Evolutionary conservation across 2,888 invertebrate genomes (phyloP), one percentile per base, ranked within the genome.

Genomic region (Eupelmus urozonus): DNA sequence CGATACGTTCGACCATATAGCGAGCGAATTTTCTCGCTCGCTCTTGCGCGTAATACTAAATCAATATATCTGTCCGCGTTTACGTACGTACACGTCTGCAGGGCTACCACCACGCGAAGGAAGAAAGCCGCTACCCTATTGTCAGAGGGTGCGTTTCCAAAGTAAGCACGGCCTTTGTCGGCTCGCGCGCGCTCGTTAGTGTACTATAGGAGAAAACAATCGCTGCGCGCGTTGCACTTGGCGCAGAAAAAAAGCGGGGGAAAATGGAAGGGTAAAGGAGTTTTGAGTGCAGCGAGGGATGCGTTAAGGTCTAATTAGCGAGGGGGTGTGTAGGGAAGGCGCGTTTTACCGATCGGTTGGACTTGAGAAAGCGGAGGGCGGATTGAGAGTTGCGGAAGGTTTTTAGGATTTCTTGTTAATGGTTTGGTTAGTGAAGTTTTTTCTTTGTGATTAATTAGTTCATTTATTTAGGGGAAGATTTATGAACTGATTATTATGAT

Each of bases 1-100:
- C 27, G 11, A 53, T 20, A 53, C 23, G 23, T 23, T 20, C 20
- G 9, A 13, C 16, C 18, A 29, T 34, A 1, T 34, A 7, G 7
- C 1, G 7, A 9, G 27, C 4, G 27, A 42, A 20, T 63, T 72
- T 63, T 72, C 42, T 72, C 42, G 42, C 42, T 55, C 72, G 53
- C 27, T 40, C 83, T 85, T 85, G 82, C 83, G 82, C 83, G 84
- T 87, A 87, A 88, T 87, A 86, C 85, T 87, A 87, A 88, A 88
- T 88, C 88, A 88, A 88, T 88, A 65, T 73, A 88, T 87, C 86
- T 85, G 81, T 78, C 82, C 83, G 84, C 82, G 82, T 85, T 83
- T 42, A 11, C n/a, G 5, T 20, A 20, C 40, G 0, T 29, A 7
- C 18, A 20, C 9, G 25, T 20, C 0, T n/a, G 40, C 0, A 11